phyloP scores from a whole-genome alignment of 2,888 invertebrate species.

The Plutella xylostella region DNA sequence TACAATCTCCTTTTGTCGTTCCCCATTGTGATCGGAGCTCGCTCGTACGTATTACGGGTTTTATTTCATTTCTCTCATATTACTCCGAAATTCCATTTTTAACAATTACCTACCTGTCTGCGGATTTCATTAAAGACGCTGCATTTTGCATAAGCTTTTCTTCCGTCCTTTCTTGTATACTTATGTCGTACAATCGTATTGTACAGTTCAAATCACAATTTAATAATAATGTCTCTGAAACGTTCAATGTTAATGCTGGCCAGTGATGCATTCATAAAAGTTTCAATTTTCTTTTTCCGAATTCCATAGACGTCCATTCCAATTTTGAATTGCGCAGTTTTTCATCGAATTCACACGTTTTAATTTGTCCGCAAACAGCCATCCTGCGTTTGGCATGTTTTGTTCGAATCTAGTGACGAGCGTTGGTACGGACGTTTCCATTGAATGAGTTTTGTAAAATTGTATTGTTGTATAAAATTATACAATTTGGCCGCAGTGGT shows the following conservation, averaged over 20 bases:
- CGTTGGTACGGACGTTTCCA: slow-evolving; percentile 46
- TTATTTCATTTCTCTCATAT: slow-evolving; percentile 49
- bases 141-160: slow-evolving; percentile 16
- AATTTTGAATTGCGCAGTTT: no score
- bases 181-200: neutral
- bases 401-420: slow-evolving; percentile 50
- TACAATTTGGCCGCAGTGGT: slow-evolving; percentile 54
- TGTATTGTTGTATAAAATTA: slow-evolving; percentile 55
- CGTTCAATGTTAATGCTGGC: no score
- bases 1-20: slow-evolving; percentile 48
- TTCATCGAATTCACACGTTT: slow-evolving; percentile 39
- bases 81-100: slow-evolving; percentile 49
- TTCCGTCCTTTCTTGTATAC: slow-evolving; percentile 1
- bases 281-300: no score
- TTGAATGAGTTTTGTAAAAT: slow-evolving; percentile 41
- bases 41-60: slow-evolving; percentile 52
- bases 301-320: no score
- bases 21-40: slow-evolving; percentile 47
- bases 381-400: slow-evolving; percentile 54
- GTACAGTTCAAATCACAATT: neutral
- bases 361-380: slow-evolving; percentile 38
- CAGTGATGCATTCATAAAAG: no score
- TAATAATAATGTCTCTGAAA: neutral
- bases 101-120: slow-evolving; percentile 39
- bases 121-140: slow-evolving; percentile 32